phyloP scores from a whole-genome alignment of 2,113 vertebrate species.

The Elanoides forficatus region DNA sequence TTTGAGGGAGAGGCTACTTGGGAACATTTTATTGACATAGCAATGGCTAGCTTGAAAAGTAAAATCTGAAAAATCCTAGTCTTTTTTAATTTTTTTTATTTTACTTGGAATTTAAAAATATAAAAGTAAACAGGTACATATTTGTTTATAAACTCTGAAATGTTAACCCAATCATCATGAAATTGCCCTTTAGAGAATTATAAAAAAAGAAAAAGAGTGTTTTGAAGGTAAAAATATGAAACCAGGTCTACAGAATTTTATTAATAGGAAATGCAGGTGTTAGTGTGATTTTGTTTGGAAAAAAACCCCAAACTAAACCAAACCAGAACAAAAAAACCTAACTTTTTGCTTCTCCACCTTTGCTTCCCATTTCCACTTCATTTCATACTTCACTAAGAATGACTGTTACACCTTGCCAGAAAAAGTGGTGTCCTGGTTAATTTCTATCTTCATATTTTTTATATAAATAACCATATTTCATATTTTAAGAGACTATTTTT shows the following conservation, averaged over 20 bases:
- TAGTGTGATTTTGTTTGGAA: neutral
- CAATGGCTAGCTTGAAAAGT: neutral
- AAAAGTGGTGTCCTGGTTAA: neutral
- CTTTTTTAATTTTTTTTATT: rapidly evolving
- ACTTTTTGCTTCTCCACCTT: neutral
- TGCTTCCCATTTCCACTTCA: neutral
- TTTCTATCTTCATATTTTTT: neutral
- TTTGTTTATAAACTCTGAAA: neutral
- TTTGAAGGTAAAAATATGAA: neutral
- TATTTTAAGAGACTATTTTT: neutral
- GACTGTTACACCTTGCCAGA: neutral
- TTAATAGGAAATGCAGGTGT: neutral
- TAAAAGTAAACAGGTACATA: neutral
- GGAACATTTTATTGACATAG: neutral
- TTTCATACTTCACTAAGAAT: neutral
- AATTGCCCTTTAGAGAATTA: neutral
- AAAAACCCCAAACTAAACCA: neutral
- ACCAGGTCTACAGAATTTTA: neutral
- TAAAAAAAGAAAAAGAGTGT: rapidly evolving
- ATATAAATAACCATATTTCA: neutral
- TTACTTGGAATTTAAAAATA: neutral
- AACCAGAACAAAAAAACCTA: rapidly evolving
- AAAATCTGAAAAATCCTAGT: neutral
- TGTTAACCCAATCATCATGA: neutral
- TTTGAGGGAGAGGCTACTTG: neutral